These are phyloP conservation scores for Teleogryllus oceanicus DNA, from an alignment of 2,888 invertebrate species.

Conservation along the genomic window DNA sequence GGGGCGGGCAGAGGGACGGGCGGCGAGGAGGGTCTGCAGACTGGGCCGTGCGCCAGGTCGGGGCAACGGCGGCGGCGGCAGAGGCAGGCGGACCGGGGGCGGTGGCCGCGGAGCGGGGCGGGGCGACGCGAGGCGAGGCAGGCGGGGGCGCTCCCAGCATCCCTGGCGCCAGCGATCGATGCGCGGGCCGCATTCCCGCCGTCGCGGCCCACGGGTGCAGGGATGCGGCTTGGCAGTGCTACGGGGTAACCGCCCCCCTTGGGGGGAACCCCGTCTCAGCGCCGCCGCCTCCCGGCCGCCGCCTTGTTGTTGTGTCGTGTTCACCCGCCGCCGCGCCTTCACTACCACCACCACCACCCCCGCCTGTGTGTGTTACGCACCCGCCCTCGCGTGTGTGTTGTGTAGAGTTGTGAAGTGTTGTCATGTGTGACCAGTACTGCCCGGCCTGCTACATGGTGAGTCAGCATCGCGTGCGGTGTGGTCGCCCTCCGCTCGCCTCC, in stretches of 20 bases:
- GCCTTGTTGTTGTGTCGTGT: constrained; percentile 45
- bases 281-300: constrained; percentile 47
- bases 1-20: no score
- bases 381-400: background rate
- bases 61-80: background rate
- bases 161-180: constrained; percentile 18
- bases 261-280: no score
- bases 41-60: no score
- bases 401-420: background rate
- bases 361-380: background rate
- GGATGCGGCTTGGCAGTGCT: constrained; percentile 36
- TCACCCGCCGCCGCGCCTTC: constrained; percentile 42
- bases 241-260: constrained; percentile 34
- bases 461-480: background rate
- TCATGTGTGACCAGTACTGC: constrained; percentile 4
- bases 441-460: constrained; percentile 18
- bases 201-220: constrained; percentile 33
- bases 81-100: background rate
- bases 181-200: background rate
- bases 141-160: background rate
- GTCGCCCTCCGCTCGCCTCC: background rate
- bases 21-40: no score
- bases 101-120: background rate
- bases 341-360: background rate
- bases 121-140: background rate